Evolutionary conservation across 1,140 invertebrate genomes (phyloP).

Genomic region (Yoshiicerus persimilis): DNA sequence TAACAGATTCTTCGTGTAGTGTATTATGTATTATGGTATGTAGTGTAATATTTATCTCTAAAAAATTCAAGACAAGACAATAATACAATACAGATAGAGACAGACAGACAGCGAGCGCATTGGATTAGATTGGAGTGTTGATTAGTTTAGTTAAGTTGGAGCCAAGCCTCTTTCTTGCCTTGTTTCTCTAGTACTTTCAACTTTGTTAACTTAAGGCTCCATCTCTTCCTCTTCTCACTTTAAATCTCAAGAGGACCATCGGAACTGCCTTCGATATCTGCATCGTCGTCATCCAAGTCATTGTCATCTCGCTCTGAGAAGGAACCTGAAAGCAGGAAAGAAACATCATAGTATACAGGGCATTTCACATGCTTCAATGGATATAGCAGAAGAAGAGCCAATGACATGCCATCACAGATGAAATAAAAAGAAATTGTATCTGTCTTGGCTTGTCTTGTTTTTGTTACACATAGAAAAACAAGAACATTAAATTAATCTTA

Average conservation of each 20-base stretch:
- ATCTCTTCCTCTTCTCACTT: slow-evolving; percentile 45
- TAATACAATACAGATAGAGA: neutral
- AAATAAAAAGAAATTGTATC: slow-evolving; percentile 5
- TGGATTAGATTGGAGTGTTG: neutral
- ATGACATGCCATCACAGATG: neutral
- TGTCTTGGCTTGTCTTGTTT: neutral
- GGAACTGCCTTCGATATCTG: slow-evolving; percentile 73
- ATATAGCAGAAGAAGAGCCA: neutral
- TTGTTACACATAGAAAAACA: slow-evolving; percentile 14
- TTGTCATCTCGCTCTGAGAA: slow-evolving; percentile 58
- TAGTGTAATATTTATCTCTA: neutral
- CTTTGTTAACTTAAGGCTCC: neutral
- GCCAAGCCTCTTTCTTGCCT: neutral
- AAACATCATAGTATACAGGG: neutral
- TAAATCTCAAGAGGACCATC: slow-evolving; percentile 77
- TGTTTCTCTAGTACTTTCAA: neutral
- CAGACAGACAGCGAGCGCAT: neutral
- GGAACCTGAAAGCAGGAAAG: slow-evolving; percentile 58
- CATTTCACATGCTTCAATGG: neutral
- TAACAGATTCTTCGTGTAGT: neutral
- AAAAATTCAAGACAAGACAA: neutral
- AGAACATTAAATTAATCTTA: slow-evolving; percentile 32
- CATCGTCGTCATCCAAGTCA: slow-evolving; percentile 68
- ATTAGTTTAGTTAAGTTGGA: neutral
- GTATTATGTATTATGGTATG: neutral